Evolutionary conservation across 2,888 invertebrate genomes (phyloP).

Genomic region (Sepiola atlantica): DNA sequence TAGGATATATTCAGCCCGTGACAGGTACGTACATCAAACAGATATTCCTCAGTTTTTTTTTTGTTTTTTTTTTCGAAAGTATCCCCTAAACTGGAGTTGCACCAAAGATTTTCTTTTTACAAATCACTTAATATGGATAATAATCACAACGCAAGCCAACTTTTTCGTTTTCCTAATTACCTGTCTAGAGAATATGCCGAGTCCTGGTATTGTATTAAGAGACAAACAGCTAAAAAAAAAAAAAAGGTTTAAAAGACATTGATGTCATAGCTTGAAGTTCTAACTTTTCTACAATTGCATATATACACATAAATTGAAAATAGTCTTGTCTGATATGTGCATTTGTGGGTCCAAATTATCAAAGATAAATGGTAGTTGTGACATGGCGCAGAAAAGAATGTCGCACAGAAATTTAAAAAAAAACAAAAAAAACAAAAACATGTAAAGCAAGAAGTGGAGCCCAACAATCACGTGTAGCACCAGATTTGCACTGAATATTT

Average conservation of each 20-base stretch:
- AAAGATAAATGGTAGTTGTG: not conserved
- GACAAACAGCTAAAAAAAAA: not conserved
- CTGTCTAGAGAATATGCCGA: not conserved
- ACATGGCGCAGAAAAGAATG: not conserved
- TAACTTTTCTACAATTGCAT: not conserved
- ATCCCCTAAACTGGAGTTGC: too few species aligned
- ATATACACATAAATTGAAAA: not conserved
- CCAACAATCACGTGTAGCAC: not conserved
- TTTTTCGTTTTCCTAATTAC: not conserved
- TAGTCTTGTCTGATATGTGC: not conserved
- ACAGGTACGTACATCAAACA: too few species aligned
- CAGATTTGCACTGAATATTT: slow-evolving; percentile 32
- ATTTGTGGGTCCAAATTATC: slow-evolving; percentile 32
- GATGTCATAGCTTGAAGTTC: not conserved
- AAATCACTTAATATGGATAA: not conserved
- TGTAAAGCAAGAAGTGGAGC: not conserved
- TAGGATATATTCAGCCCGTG: too few species aligned
- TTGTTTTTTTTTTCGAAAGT: too few species aligned
- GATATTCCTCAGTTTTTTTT: too few species aligned
- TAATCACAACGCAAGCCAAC: not conserved
- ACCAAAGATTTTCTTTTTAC: not conserved
- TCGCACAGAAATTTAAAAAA: not conserved
- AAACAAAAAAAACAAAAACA: not conserved
- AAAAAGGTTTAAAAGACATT: not conserved
- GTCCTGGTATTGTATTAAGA: not conserved